Evolutionary conservation across 1,140 invertebrate genomes (phyloP), one percentile per base, ranked within the genome.

Genomic region (Melanaphis sacchari): DNA sequence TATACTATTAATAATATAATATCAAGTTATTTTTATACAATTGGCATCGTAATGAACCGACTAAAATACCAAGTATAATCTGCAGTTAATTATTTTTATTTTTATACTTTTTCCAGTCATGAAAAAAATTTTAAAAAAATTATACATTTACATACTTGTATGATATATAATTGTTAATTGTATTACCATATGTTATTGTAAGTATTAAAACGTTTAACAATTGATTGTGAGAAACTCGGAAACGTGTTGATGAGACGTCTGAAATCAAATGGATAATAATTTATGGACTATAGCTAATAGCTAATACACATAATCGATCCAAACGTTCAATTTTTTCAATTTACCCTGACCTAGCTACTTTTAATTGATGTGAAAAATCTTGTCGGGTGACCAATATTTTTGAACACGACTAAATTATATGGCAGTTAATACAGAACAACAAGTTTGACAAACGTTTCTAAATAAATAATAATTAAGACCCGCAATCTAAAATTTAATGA

Each of bases 21-120:
- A 76, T 76, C 31, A 76, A 76, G 59, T n/a, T 76, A 76, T 76
- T 76, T 76, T 76, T 76, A 76, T 15, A n/a, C 59, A 76, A 76
- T 76, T 76, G 59, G 59, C 59, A 76, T 76, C 31, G 31, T 36
- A 76, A n/a, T n/a, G 31, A 18, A n/a, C 59, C 31, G 31, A n/a
- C 5, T n/a, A 66, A 66, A 59, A 59, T 66, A 11, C 26, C 7
- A 26, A 2, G 59, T 76, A 66, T 15, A 66, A n/a, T 22, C 46
- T 49, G 46, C 46, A n/a, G 59, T n/a, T 24, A n/a, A 76, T 59
- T 31, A 59, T 59, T 59, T 31, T 76, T 76, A 18, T n/a, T 76
- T 76, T n/a, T n/a, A 76, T 66, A 66, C 31, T n/a, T 76, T 76
- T 76, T n/a, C 59, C 59, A 76, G 31, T n/a, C 31, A 76, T n/a